Percentiles rank a stretch among this genome's conserved stretches.
Evolutionary conservation across 2,797 vertebrate genomes (phyloP).

Genomic region (Micromesistius poutassou): DNA sequence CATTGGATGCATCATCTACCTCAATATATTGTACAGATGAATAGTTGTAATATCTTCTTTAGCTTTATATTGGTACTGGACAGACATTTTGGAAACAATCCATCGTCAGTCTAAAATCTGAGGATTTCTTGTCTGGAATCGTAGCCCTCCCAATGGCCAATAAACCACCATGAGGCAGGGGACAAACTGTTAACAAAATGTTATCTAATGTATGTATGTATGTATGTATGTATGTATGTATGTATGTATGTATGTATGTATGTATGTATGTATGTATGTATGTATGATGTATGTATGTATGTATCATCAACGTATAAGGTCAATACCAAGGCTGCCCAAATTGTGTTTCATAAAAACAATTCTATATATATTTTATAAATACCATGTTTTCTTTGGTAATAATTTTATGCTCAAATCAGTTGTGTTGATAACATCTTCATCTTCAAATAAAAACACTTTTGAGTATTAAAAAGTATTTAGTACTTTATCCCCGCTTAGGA

Average conservation of each 20-base stretch:
- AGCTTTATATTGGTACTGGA: too few relatives aligned
- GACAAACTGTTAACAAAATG: too few relatives aligned
- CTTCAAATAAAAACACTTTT: neutral
- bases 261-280: too few relatives aligned
- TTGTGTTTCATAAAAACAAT: neutral
- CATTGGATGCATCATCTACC: conserved; percentile 2
- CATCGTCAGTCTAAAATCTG: neutral
- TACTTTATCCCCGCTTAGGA: too few relatives aligned
- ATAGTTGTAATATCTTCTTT: too few relatives aligned
- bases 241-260: too few relatives aligned
- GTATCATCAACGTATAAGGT: neutral
- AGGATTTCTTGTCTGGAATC: neutral
- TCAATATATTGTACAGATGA: neutral
- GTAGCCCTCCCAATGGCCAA: neutral
- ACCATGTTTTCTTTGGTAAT: neutral
- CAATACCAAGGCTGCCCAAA: neutral
- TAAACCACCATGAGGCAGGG: neutral
- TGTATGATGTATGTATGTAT: too few relatives aligned
- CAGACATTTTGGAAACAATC: too few relatives aligned
- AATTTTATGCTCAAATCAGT: neutral
- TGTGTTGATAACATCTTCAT: neutral
- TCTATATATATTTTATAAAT: neutral
- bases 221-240: too few relatives aligned
- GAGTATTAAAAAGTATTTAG: too few relatives aligned
- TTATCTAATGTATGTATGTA: too few relatives aligned